Evolutionary conservation across 2,888 invertebrate species (phyloP), one percentile per base, ranked within the genome.

Genomic region (Nemapogon koenigi): DNA sequence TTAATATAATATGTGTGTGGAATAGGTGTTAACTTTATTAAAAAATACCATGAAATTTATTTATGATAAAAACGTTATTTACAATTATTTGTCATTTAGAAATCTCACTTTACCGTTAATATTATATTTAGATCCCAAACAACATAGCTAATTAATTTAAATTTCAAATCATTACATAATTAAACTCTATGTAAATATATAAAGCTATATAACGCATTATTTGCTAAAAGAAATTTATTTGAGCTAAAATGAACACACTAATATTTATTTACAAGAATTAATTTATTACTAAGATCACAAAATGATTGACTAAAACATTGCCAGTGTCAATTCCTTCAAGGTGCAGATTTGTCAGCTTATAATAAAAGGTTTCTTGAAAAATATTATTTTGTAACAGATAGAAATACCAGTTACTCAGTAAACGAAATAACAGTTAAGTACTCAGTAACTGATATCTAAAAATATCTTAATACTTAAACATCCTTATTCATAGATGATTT

Each of bases 81-180:
- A 68, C 64, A 66, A 53, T 67, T 69, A 67, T 65, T 67, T 68
- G 59, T 67, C 62, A 63, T 69, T 72, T 72, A 70, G 69, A 70
- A 70, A 64, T 69, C 62, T 63, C 66, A 68, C 68, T 70, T 69
- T 69, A 68, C 68, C 69, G 49, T 56, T 51, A 45, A 22, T 7
- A 7, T 22, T 22, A 10, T 22, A 22, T 10, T 10, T 22, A 22
- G 10, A 22, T 22, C 6, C 22, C n/a, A n/a, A 22, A 10, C 10
- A 7, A 22, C 6, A 10, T 22, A 22, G 6, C 22, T 22, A 22
- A 22, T 22, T 22, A 22, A 7, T 7, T 7, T 22, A 22, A 22
- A 22, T 22, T 7, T 6, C 10, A 22, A 7, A 22, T 7, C 10
- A 7, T 22, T 22, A 22, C 10, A 22, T 22, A 22, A 4, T 22